Evolutionary conservation across 2,113 vertebrate genomes (phyloP), one percentile per base, ranked within the genome.

Genomic region (Cryptotis parvus): DNA sequence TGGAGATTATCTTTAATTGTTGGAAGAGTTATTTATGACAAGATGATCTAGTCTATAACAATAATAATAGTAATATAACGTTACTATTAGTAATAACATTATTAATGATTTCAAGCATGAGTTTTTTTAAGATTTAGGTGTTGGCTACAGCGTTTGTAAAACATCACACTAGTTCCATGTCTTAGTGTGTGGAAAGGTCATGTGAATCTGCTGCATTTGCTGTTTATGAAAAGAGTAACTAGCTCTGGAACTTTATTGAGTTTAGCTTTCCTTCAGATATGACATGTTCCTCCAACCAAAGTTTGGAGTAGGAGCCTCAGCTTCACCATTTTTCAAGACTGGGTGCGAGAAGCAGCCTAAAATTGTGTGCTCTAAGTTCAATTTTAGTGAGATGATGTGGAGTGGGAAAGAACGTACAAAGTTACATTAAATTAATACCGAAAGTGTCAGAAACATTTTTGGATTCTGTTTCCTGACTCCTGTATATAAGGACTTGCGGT

Each of bases 1-100:
- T 91, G 72, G 70, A 94, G 24, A 88, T 92, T 94, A 52, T 96
- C 33, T 55, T 91, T 94, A 94, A 92, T 95, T 95, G 63, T 87
- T 93, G 77, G 74, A 86, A 86, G 55, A 81, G 72, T 89, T 91
- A 33, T 66, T 49, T 77, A n/a, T n/a, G 89, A 79, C 26, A 55
- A 73, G 55, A 52, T 90, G 94, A 69, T 29, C 70, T 93, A 66
- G 87, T 94, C 66, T 94, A 3, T 91, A 65, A 39, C 90, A 68
- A 70, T 43, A 89, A 27, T 66, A 33, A 78, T 20, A 55, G 16
- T 78, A 43, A 27, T 83, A 77, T 58, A 58, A 24, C 24, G 24
- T 3, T 58, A 58, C 18, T 58, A 58, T 20, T 24, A 58, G 18
- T 22, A 24, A 58, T 58, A 58, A 55, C 18, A 20, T 22, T 58